phyloP scores from a whole-genome alignment of 2,888 invertebrate species.

The Erebia aethiops region DNA sequence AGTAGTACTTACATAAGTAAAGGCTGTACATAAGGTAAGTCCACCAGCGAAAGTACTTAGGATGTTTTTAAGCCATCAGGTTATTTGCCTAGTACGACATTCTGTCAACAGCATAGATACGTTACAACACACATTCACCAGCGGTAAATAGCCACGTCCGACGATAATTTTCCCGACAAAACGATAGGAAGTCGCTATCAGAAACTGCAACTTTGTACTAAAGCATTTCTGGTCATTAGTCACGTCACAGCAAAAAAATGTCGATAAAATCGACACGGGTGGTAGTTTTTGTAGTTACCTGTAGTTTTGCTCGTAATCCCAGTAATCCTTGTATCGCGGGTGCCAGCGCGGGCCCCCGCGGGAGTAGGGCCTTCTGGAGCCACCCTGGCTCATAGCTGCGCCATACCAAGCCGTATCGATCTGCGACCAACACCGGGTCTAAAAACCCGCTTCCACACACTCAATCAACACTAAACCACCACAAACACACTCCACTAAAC shows the following conservation, averaged over 20 bases:
- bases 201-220: background rate
- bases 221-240: slow-evolving; percentile 1
- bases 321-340: slow-evolving; percentile 80
- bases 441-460: slow-evolving; percentile 46
- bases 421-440: slow-evolving; percentile 56
- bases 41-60: no score
- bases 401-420: slow-evolving; percentile 70
- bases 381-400: slow-evolving; percentile 78
- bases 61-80: no score
- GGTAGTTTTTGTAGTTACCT: slow-evolving; percentile 50
- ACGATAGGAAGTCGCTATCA: slow-evolving; percentile 16
- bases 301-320: slow-evolving; percentile 80
- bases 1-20: no score
- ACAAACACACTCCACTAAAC: slow-evolving; percentile 50
- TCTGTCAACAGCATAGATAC: background rate
- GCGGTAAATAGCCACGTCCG: slow-evolving; percentile 9
- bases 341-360: slow-evolving; percentile 79
- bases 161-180: slow-evolving; percentile 1
- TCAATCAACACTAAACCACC: slow-evolving; percentile 48
- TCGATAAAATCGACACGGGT: background rate
- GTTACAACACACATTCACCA: background rate
- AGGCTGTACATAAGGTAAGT: no score
- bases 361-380: slow-evolving; percentile 74
- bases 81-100: background rate
- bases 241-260: slow-evolving; percentile 31